Percentiles rank a stretch among this genome's conserved stretches.
Evolutionary conservation across 2,888 invertebrate species (phyloP).

Genomic region (Drosophila vallismaia): DNA sequence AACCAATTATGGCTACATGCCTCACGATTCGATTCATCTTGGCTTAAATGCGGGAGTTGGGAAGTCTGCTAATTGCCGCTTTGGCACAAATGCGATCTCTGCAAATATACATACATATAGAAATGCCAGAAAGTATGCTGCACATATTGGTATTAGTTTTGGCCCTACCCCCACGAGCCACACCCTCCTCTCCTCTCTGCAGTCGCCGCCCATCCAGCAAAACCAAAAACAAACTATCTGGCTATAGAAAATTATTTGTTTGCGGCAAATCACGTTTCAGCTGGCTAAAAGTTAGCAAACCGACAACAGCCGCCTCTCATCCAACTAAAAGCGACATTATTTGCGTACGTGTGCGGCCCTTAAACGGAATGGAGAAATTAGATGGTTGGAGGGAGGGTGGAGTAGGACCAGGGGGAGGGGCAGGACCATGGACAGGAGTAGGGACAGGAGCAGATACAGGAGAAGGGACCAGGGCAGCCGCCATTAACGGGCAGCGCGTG

Average conservation of each 20-base stretch:
- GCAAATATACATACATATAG: conserved; percentile 16
- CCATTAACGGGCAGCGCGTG: conserved; percentile 58
- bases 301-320: conserved; percentile 45
- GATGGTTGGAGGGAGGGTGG: background rate
- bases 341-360: conserved; percentile 54
- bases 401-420: background rate
- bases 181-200: too few relatives aligned
- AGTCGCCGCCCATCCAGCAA: background rate
- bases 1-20: conserved; percentile 13
- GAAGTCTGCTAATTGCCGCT: conserved; percentile 37
- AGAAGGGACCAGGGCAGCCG: conserved; percentile 24
- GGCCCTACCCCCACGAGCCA: too few relatives aligned
- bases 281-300: conserved; percentile 54
- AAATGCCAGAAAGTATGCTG: conserved; percentile 22
- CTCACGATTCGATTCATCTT: conserved; percentile 20
- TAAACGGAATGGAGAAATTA: conserved; percentile 23
- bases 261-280: conserved; percentile 60
- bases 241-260: conserved; percentile 54
- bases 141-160: conserved; percentile 6
- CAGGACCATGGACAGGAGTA: background rate
- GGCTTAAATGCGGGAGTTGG: conserved; percentile 3
- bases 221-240: conserved; percentile 18
- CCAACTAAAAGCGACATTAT: conserved; percentile 56
- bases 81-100: conserved; percentile 40
- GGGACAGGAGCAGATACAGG: conserved; percentile 14